These are phyloP conservation scores for Melanogrammus aeglefinus DNA, from an alignment of 2,797 vertebrate species.

Conservation along the genomic window DNA sequence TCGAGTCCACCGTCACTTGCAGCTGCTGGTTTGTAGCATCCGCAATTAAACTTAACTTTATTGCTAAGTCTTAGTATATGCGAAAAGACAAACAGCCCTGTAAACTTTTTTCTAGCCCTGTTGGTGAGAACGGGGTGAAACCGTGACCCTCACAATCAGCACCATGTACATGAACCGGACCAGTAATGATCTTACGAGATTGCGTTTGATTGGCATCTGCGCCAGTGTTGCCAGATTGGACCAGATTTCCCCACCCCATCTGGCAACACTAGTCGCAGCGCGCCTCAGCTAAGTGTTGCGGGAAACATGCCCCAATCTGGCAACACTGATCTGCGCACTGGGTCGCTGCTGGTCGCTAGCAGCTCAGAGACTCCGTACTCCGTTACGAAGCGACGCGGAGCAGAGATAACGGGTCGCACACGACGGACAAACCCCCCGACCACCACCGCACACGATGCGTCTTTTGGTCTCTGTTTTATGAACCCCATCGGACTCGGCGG, in stretches of 20 bases:
- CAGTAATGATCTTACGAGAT: neutral
- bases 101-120: neutral
- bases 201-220: slow-evolving; percentile 16
- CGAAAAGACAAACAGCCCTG: neutral
- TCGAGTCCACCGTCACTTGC: neutral
- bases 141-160: neutral
- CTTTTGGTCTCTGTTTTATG: neutral
- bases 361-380: slow-evolving; percentile 13
- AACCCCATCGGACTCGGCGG: neutral
- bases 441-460: neutral
- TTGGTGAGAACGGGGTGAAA: neutral
- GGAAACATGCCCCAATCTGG: too few species aligned
- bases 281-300: too few species aligned
- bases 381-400: slow-evolving; percentile 11
- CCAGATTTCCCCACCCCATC: too few species aligned
- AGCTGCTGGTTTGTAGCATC: neutral
- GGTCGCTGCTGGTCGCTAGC: neutral
- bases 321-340: slow-evolving; percentile 46
- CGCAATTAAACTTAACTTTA: neutral
- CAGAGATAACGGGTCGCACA: slow-evolving; percentile 52
- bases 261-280: too few species aligned
- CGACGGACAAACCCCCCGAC: neutral
- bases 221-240: too few species aligned
- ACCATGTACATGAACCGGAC: neutral
- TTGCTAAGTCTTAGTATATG: neutral